Conservation (phyloP, 2,113 vertebrate species). For the Anseranas semipalmata region DNA sequence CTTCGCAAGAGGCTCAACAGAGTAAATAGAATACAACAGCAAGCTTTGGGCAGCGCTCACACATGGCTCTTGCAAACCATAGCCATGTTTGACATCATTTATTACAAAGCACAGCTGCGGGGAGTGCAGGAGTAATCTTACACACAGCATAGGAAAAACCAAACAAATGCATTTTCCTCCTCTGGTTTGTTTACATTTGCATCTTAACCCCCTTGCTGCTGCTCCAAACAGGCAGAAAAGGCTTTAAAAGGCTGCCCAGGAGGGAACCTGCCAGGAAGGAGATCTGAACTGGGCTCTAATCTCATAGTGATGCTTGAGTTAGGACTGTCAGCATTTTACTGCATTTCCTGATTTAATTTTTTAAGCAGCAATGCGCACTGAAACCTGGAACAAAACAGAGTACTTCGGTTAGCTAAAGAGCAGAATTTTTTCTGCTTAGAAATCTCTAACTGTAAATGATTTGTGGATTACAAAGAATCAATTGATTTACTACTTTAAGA, state of each 20-base stretch:
- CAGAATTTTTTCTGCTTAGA: background rate
- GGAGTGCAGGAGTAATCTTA: background rate
- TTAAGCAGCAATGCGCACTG: background rate
- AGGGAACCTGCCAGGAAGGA: background rate
- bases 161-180: background rate
- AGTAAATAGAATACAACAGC: background rate
- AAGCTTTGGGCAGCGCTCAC: background rate
- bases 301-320: background rate
- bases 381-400: background rate
- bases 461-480: background rate
- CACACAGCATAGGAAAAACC: accelerated
- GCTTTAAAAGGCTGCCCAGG: background rate
- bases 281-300: background rate
- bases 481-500: background rate
- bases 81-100: background rate
- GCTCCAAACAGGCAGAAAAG: background rate
- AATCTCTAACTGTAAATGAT: background rate
- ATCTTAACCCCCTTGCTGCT: background rate
- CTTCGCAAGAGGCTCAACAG: background rate
- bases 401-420: background rate
- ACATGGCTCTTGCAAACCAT: background rate
- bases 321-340: background rate
- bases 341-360: background rate
- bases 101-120: background rate
- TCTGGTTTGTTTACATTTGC: background rate